These are phyloP conservation scores for Drosophila koepferae DNA, from an alignment of 2,888 invertebrate species.

Conservation along the genomic window DNA sequence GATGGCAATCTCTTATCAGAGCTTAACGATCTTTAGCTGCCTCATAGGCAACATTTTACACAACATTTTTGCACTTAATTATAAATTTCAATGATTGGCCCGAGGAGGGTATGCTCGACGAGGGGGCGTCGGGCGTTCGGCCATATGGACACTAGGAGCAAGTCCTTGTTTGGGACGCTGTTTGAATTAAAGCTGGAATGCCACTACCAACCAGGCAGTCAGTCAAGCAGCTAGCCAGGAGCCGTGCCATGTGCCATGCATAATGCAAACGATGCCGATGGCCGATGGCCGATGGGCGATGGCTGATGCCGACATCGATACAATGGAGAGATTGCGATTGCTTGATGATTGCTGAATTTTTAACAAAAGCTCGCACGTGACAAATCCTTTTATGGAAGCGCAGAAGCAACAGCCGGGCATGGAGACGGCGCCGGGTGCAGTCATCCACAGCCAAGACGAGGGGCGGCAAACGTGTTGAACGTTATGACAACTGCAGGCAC, in stretches of 20 bases:
- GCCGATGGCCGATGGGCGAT: constrained; percentile 4
- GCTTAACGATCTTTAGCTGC: constrained; percentile 20
- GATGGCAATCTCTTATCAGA: constrained; percentile 35
- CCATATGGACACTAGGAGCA: constrained; percentile 60
- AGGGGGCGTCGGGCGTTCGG: constrained; percentile 7
- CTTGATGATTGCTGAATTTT: constrained; percentile 84
- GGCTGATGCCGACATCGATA: constrained; percentile 53
- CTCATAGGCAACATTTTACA: constrained; percentile 27
- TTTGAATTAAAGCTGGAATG: constrained; percentile 79
- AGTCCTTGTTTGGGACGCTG: constrained; percentile 78
- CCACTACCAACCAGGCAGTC: constrained; percentile 51
- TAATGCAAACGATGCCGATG: constrained; percentile 59
- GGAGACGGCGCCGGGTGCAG: constrained; percentile 31
- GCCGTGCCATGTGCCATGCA: constrained; percentile 63
- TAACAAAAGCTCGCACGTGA: constrained; percentile 85
- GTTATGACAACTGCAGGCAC: constrained; percentile 81
- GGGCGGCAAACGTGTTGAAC: constrained; percentile 80
- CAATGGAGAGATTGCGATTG: constrained; percentile 69
- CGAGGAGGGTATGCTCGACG: not conserved
- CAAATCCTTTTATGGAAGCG: constrained; percentile 84
- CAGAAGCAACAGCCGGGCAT: constrained; percentile 44
- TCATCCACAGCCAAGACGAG: constrained; percentile 27
- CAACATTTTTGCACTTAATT: constrained; percentile 77
- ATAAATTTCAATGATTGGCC: constrained; percentile 73
- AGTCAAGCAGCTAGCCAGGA: constrained; percentile 10